Evolutionary conservation across 2,888 invertebrate genomes (phyloP), one percentile per base, ranked within the genome.

Genomic region (Tolmerus cingulatus): DNA sequence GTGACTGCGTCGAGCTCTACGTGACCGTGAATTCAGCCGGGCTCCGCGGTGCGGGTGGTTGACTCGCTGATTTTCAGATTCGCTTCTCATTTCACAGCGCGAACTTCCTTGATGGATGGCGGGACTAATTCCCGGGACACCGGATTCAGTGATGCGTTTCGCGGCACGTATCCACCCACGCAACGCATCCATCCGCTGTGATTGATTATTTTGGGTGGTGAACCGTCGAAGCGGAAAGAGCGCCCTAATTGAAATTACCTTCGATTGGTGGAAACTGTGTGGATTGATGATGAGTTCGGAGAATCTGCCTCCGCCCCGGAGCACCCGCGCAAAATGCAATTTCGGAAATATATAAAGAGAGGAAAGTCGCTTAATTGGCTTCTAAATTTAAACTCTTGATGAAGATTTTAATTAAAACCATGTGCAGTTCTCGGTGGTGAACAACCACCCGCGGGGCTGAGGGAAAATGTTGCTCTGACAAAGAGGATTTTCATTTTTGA

Each of bases 151-250:
- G 84, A 84, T 84, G 84, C 84, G 84, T 37, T 74, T 51, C n/a
- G 7, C n/a, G 19, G 2, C n/a, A 5, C 16, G 19, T 19, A 51
- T 5, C n/a, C 19, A 51, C 51, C 51, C 51, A 51, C 19, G 51
- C 51, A 51, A n/a, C 51, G 51, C 51, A 66, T 19, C 34, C 37
- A 55, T 2, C 37, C 12, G 23, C 12, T 57, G 79, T 79, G 82
- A 82, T 82, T 82, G 82, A 82, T 82, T 82, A 37, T 37, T 82
- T 82, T 34, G 66, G 57, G 66, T 66, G 82, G 82, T 37, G 30
- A 37, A 82, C 57, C 55, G 66, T 34, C 57, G 51, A 34, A 57
- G 37, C 55, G 37, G 37, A 66, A 66, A 79, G n/a, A 51, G 16
- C 30, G n/a, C 30, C 46, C 43, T 79, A 79, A 79, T 79, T 79